These are phyloP conservation scores for Leptestheria dahalacensis DNA, from an alignment of 1,140 invertebrate genomes.

Conservation along the genomic window DNA sequence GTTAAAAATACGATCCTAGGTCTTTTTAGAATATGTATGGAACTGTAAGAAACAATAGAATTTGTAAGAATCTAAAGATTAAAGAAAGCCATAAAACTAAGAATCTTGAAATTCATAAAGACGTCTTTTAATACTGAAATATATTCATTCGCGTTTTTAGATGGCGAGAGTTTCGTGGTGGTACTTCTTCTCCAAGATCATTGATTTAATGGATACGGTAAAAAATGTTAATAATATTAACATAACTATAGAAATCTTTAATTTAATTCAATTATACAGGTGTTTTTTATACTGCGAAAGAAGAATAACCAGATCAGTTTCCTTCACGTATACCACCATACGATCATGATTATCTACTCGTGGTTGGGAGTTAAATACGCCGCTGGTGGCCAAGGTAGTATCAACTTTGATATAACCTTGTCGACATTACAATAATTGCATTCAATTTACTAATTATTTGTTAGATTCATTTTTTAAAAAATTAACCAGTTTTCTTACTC, in stretches of 20 bases:
- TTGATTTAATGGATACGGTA: constrained; percentile 76
- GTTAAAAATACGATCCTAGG: too few species aligned
- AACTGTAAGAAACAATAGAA: too few species aligned
- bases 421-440: not conserved
- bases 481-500: constrained; percentile 4
- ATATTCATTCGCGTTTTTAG: constrained; percentile 34
- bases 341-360: constrained; percentile 32
- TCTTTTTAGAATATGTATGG: too few species aligned
- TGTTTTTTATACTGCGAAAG: constrained; percentile 75
- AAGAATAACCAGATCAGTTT: constrained; percentile 73
- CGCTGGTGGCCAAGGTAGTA: constrained; percentile 27
- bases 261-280: constrained; percentile 19
- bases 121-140: constrained; percentile 2
- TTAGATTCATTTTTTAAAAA: not conserved
- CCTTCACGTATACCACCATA: constrained; percentile 74
- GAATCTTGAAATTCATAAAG: not conserved
- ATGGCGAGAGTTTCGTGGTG: constrained; percentile 87
- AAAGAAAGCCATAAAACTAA: not conserved
- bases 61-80: too few species aligned
- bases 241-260: not conserved
- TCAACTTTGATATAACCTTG: not conserved
- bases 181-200: constrained; percentile 91
- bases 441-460: not conserved
- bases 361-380: constrained; percentile 32
- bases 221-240: not conserved